These are phyloP conservation scores for Gallinago media DNA, from an alignment of 2,113 vertebrate species.

Conservation along the genomic window DNA sequence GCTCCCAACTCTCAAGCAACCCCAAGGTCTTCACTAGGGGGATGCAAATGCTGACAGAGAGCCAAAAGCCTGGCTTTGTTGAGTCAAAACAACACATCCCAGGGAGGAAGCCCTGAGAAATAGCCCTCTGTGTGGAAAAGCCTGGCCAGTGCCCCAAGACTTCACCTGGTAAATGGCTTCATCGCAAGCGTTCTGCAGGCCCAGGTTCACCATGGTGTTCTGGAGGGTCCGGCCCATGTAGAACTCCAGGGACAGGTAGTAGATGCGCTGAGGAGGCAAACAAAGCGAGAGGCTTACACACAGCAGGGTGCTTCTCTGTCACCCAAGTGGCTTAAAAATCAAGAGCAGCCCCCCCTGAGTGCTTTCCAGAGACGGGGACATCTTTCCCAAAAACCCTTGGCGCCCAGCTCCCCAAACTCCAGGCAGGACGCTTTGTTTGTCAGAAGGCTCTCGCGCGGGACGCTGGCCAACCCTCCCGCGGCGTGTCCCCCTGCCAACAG, in stretches of 20 bases:
- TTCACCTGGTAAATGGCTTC: conserved; percentile 91
- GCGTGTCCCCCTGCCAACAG: conserved; percentile 44
- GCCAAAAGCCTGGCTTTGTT: fast-evolving
- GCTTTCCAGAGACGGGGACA: background rate
- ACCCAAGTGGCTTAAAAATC: background rate
- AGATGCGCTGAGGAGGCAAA: conserved; percentile 73
- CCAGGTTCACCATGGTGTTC: conserved; percentile 92
- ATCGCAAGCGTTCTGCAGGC: conserved; percentile 86
- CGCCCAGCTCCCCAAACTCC: background rate
- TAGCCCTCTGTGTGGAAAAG: fast-evolving
- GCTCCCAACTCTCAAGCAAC: background rate
- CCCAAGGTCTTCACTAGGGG: background rate
- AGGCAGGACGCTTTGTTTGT: conserved; percentile 19
- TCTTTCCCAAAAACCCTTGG: background rate
- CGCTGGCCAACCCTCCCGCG: background rate
- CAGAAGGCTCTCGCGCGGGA: background rate
- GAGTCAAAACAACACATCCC: background rate
- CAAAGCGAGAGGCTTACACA: background rate
- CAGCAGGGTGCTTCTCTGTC: background rate
- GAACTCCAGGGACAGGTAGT: conserved; percentile 91
- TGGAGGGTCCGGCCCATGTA: conserved; percentile 93
- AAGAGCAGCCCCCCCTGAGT: background rate
- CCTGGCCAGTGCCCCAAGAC: background rate
- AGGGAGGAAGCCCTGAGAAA: background rate
- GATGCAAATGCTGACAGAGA: background rate